phyloP scores from a whole-genome alignment of 2,113 vertebrate genomes.

The Zosterops lateralis region DNA sequence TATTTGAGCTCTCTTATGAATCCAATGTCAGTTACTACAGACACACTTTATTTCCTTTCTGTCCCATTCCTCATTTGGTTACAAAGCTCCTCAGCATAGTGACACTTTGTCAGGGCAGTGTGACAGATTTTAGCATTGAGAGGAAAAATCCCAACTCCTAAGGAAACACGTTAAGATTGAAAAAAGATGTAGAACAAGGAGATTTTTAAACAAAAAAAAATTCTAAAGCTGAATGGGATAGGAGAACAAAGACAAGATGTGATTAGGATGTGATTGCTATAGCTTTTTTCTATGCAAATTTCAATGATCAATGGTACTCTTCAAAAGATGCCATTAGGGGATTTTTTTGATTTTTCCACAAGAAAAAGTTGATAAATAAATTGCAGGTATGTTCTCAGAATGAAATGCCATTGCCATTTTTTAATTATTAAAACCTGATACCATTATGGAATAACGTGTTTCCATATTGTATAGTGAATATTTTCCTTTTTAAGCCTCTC shows the following conservation, averaged over 20 bases:
- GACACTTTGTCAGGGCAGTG: neutral
- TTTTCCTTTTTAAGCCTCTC: neutral
- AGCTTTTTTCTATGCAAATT: neutral
- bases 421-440: neutral
- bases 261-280: neutral
- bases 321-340: neutral
- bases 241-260: neutral
- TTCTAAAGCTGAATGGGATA: neutral
- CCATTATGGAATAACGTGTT: neutral
- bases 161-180: neutral
- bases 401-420: neutral
- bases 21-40: neutral
- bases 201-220: neutral
- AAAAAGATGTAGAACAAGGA: neutral
- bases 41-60: neutral
- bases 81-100: neutral
- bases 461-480: neutral
- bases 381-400: neutral
- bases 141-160: neutral
- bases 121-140: neutral
- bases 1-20: neutral
- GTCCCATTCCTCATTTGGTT: neutral
- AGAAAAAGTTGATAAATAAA: neutral
- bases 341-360: neutral
- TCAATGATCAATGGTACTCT: neutral